Conservation (phyloP, 2,888 invertebrate genomes). For the Heliconius cydno region DNA sequence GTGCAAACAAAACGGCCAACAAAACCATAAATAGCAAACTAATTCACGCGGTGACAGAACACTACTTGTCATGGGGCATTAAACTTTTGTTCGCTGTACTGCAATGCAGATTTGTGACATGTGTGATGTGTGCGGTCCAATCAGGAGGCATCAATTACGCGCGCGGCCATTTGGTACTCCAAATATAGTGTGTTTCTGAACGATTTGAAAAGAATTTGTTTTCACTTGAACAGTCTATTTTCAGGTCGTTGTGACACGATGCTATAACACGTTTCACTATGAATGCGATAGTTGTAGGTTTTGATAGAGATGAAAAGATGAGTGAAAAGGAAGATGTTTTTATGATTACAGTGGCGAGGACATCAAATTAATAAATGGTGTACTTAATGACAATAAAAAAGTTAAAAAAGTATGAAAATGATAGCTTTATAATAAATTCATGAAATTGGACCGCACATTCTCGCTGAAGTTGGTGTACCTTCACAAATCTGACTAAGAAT, state of each 20-base stretch:
- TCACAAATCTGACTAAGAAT: background rate
- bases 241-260: too few relatives aligned
- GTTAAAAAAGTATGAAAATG: background rate
- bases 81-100: slow-evolving; percentile 48
- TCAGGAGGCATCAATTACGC: slow-evolving; percentile 43
- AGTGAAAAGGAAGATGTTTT: too few relatives aligned
- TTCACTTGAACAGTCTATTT: background rate
- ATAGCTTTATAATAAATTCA: background rate
- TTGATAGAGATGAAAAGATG: too few relatives aligned
- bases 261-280: too few relatives aligned
- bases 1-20: slow-evolving; percentile 29
- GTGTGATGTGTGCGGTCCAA: slow-evolving; percentile 43
- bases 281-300: too few relatives aligned
- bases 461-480: background rate
- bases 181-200: background rate
- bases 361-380: background rate
- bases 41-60: slow-evolving; percentile 46
- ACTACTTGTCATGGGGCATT: slow-evolving; percentile 49
- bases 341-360: background rate
- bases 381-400: background rate
- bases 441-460: background rate
- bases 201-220: background rate
- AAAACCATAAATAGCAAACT: slow-evolving; percentile 41
- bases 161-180: slow-evolving; percentile 21
- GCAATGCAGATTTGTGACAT: slow-evolving; percentile 51